Conservation (phyloP, 2,113 vertebrate species). For the Burhinus oedicnemus region DNA sequence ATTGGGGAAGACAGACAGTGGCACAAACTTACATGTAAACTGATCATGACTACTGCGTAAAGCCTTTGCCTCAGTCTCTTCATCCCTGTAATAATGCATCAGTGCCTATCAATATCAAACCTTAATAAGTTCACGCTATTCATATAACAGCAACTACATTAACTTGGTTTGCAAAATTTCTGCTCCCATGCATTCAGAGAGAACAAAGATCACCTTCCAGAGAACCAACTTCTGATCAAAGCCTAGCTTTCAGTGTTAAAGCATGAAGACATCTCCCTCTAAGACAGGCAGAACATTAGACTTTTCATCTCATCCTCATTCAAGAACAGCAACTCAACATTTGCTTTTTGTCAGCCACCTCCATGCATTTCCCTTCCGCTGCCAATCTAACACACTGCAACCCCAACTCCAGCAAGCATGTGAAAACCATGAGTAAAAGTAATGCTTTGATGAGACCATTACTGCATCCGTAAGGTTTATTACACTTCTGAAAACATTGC, state of each 20-base stretch:
- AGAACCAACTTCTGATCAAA: neutral
- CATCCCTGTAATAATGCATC: neutral
- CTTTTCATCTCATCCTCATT: neutral
- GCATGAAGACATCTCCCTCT: neutral
- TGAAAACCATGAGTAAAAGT: neutral
- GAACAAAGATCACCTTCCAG: neutral
- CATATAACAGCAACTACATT: neutral
- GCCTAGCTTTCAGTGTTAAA: neutral
- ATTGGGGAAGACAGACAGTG: neutral
- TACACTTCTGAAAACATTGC: neutral
- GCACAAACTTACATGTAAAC: neutral
- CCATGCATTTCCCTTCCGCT: neutral
- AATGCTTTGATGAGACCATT: neutral
- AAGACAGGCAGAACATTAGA: neutral
- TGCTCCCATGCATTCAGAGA: neutral
- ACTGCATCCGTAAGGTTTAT: neutral
- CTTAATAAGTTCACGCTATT: neutral
- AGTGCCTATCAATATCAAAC: neutral
- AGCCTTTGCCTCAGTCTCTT: neutral
- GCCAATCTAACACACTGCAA: neutral
- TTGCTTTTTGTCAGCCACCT: neutral
- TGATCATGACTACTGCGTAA: neutral
- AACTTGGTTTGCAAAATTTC: neutral
- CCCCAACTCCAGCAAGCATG: neutral
- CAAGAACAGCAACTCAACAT: neutral